Evolutionary conservation across 2,888 invertebrate genomes (phyloP), one percentile per base, ranked within the genome.

Genomic region (Gastracanthus pulcherrimus): DNA sequence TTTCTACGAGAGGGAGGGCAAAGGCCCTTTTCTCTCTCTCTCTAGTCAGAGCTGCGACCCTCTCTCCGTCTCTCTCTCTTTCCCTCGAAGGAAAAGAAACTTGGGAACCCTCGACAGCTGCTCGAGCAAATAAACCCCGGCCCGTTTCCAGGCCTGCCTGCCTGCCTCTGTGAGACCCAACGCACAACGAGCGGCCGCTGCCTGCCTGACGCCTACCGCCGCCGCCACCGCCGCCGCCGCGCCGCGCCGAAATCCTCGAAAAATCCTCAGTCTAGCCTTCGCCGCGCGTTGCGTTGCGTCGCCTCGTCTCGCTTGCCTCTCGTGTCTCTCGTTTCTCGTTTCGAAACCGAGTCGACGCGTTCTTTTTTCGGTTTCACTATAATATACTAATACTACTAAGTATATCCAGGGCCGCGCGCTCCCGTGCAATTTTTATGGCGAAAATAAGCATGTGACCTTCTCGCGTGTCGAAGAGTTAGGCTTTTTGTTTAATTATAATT

Each of bases 91-190:
- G 71, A 69, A 67, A 80, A 67, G 76, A 83, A 83, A 81, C 84
- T 82, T 83, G 80, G 83, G 85, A 84, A 86, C 87, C 86, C 87
- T 84, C 85, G 82, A 87, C 89, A 89, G 88, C 89, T 89, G 89
- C 88, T 79, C 76, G 85, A 85, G 87, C 86, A 88, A 89, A 89
- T 89, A 88, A 88, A 88, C 87, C 84, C 82, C 81, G 84, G 84
- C 75, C 84, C 83, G n/a, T n/a, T n/a, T n/a, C n/a, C n/a, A n/a
- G n/a, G n/a, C n/a, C n/a, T n/a, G n/a, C n/a, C 45, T 3, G 38
- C 19, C 5, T 69, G 62, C 64, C 41, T 55, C 45, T 51, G 45
- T 74, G 55, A 66, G 29, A 75, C 66, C 75, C 74, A 48, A 72
- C n/a, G n/a, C n/a, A n/a, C n/a, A n/a, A n/a, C n/a, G 79, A 58